Evolutionary conservation across 2,888 invertebrate genomes (phyloP).

Genomic region (Prosapia bicincta): DNA sequence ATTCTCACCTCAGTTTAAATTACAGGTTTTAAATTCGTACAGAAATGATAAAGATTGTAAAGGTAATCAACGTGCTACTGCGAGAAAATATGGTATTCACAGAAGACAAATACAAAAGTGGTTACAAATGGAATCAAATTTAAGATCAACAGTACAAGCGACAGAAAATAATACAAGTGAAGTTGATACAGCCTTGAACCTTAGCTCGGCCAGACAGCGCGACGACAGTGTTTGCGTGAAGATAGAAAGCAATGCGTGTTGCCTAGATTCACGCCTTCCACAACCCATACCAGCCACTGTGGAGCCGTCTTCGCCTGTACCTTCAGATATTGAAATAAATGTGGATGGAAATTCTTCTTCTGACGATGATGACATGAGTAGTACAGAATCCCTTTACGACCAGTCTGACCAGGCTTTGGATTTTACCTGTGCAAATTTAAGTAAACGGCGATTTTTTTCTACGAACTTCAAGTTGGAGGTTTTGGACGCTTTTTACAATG

Average conservation of each 20-base stretch:
- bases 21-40: constrained; percentile 85
- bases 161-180: constrained; percentile 31
- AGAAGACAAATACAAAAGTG: constrained; percentile 89
- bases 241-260: constrained; percentile 27
- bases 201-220: constrained; percentile 49
- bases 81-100: constrained; percentile 86
- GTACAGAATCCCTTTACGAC: constrained; percentile 33
- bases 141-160: constrained; percentile 64
- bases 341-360: constrained; percentile 37
- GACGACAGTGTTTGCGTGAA: constrained; percentile 39
- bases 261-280: constrained; percentile 26
- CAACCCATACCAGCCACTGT: constrained; percentile 15
- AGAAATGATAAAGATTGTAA: constrained; percentile 82
- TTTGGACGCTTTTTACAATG: constrained; percentile 49
- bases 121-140: constrained; percentile 78
- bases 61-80: constrained; percentile 85
- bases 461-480: constrained; percentile 50
- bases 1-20: constrained; percentile 84
- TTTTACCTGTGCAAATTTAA: constrained; percentile 41
- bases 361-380: constrained; percentile 38
- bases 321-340: constrained; percentile 34
- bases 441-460: constrained; percentile 49
- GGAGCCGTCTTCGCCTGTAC: constrained; percentile 2
- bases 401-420: constrained; percentile 40
- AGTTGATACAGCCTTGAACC: constrained; percentile 49